Conservation (phyloP, 2,888 invertebrate species). For the Lathronympha strigana region DNA sequence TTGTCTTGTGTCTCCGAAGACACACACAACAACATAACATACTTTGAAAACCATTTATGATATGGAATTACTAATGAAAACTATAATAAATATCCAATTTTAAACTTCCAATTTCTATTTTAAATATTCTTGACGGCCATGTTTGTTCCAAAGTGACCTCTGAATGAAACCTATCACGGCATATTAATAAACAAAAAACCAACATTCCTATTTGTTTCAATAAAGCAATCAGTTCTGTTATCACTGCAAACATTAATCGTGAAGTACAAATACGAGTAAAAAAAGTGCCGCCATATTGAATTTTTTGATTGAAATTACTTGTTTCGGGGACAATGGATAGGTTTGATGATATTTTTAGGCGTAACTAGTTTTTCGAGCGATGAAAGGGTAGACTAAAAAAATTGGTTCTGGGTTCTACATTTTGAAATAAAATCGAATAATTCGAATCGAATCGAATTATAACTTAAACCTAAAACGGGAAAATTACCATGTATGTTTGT, state of each 20-base stretch:
- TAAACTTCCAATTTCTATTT: no score
- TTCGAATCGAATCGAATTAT: no score
- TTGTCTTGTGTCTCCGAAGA: no score
- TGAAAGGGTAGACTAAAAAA: neutral
- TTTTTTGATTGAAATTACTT: slow-evolving; percentile 7
- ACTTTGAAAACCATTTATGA: no score
- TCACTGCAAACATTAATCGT: slow-evolving; percentile 4
- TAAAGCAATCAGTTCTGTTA: slow-evolving; percentile 8
- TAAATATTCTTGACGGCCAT: neutral
- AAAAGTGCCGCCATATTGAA: slow-evolving; percentile 9
- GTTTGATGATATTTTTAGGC: neutral
- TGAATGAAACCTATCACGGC: neutral
- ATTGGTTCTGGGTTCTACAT: no score
- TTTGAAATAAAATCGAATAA: no score
- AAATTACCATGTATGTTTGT: no score
- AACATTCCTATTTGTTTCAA: neutral
- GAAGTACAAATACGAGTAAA: neutral
- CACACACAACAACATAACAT: no score
- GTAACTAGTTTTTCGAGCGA: neutral
- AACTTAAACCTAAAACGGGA: no score
- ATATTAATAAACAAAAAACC: slow-evolving; percentile 4
- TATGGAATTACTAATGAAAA: no score
- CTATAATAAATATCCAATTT: no score
- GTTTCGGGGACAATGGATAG: neutral
- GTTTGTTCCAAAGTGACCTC: neutral